Evolutionary conservation across 2,113 vertebrate species (phyloP).

Genomic region (Cervus canadensis): DNA sequence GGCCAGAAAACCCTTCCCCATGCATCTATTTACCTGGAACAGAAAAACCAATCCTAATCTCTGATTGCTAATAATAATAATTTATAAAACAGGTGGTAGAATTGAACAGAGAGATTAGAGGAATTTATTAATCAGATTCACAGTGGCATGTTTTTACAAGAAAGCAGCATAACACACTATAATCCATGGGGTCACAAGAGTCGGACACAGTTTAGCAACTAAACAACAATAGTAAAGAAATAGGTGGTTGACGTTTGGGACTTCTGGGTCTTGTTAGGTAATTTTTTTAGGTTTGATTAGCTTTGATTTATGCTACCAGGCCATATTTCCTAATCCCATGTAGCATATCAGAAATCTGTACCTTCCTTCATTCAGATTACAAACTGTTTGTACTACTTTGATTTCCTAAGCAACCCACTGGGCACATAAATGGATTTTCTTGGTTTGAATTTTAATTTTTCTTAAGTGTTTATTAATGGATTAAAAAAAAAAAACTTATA

Average conservation of each 20-base stretch:
- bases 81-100: conserved; percentile 36
- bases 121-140: conserved; percentile 42
- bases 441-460: conserved; percentile 11
- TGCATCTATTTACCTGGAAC: conserved; percentile 22
- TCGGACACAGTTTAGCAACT: neutral
- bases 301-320: neutral
- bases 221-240: neutral
- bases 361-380: neutral
- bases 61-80: neutral
- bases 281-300: conserved; percentile 41
- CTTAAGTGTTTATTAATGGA: neutral
- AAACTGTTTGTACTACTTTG: neutral
- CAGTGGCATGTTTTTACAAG: neutral
- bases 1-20: neutral
- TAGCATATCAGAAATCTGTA: neutral
- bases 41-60: neutral
- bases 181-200: neutral
- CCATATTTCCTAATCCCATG: neutral
- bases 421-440: neutral
- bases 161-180: neutral
- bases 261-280: neutral
- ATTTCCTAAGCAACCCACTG: neutral
- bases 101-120: conserved; percentile 37
- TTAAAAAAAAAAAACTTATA: neutral
- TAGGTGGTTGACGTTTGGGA: neutral